These are phyloP conservation scores for Rhadinocentrus ornatus DNA, from an alignment of 2,797 vertebrate species.

Conservation along the genomic window DNA sequence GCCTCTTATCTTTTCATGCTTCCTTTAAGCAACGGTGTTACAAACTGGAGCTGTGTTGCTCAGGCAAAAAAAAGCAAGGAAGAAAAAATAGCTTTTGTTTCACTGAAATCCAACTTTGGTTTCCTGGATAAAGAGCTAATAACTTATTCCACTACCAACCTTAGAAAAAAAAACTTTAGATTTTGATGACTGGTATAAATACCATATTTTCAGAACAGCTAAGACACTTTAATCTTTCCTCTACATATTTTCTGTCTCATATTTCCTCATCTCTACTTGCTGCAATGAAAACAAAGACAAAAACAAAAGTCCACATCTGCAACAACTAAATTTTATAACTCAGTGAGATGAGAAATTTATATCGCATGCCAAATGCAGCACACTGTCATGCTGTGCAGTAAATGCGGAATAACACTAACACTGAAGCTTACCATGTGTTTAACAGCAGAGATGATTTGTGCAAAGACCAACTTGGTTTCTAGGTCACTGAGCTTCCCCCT, in stretches of 20 bases:
- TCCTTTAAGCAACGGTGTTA: too few species aligned
- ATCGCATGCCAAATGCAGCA: neutral
- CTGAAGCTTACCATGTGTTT: conserved; percentile 83
- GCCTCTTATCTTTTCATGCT: too few species aligned
- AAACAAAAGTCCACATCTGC: neutral
- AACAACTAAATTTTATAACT: neutral
- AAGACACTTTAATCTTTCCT: too few species aligned
- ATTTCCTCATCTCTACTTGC: neutral
- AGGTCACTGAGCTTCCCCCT: conserved; percentile 80
- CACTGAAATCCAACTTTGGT: too few species aligned
- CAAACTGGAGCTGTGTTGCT: too few species aligned
- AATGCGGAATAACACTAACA: neutral
- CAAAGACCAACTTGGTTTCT: conserved; percentile 82
- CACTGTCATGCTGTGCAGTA: neutral
- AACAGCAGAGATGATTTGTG: conserved; percentile 83
- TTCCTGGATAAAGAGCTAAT: too few species aligned
- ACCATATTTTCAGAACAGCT: too few species aligned
- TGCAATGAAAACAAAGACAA: neutral
- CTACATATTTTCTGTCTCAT: neutral
- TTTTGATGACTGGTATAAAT: too few species aligned
- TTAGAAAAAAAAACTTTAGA: too few species aligned
- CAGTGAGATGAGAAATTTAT: neutral
- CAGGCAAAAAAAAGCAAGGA: too few species aligned
- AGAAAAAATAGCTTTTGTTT: too few species aligned
- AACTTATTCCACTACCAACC: too few species aligned